Base-by-base conservation (phyloP, 2,113 vertebrate genomes). In the Callipepla californica region DNA sequence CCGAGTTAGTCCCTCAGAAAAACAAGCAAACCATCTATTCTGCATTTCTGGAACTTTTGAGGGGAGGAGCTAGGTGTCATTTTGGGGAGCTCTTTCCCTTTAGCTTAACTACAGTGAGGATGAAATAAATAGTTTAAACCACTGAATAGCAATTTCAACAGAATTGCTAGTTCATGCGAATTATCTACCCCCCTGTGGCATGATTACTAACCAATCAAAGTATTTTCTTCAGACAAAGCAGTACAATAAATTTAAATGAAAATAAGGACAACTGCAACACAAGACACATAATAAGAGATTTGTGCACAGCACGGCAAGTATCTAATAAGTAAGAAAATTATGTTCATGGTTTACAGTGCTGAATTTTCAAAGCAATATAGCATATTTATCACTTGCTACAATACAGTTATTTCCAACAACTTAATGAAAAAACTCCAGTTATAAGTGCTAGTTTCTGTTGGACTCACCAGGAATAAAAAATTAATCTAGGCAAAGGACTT, bases 131-230 rank as follows among this genome's bases (percentile, higher is more conserved):
- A 96, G 85, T 63, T 94, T 70, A 89, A 94, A 91, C 59, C 66
- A 63, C 65, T 81, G 76, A 94, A 87, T 3, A 92, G 79, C 81
- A 95, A 88, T 87, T 95, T 67, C 59, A 85, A 79, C 11, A 14
- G 83, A 95, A 96, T 88, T 94, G 81, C 83, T 17, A 13, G 66
- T 85, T 96, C 92, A 86, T 92, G 94, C 81, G 90, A 94, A 96
- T 95, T 84, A 92, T 40, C 61, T 84, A 82, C 89, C 74, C 80
- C 76, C 76, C 88, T 85, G 32, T 85, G 79, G 92, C 80, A 91
- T 96, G 92, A 95, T 96, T 96, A 96, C 80, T 81, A 97, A 94
- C 85, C 91, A 92, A 88, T 84, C 93, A 94, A 93, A 96, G 94
- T 91, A 95, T 91, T 95, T 96, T 94, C 80, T 83, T 94, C 87